Conservation (phyloP, 2,113 vertebrate species). For the Hystrix cristata region DNA sequence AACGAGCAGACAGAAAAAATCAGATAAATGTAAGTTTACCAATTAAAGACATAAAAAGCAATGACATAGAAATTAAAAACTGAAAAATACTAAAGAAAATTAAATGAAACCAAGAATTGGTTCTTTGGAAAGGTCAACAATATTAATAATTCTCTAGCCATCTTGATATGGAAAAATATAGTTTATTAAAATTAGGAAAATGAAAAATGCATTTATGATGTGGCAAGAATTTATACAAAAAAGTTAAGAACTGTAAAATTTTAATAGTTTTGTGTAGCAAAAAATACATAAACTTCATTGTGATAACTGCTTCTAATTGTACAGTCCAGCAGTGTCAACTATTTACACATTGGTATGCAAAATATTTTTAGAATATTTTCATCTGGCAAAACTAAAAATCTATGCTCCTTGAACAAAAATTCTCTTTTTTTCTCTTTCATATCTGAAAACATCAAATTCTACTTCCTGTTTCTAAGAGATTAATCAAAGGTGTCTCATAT, state of each 20-base stretch:
- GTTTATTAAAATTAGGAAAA: not conserved
- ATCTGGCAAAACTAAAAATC: conserved; percentile 1
- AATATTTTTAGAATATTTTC: not conserved
- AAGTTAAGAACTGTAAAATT: not conserved
- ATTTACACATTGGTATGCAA: not conserved
- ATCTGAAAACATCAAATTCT: not conserved
- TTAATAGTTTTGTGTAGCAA: too few relatives aligned
- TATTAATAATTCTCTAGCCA: not conserved
- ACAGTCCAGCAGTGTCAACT: not conserved
- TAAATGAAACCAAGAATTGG: not conserved
- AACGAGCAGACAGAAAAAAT: not conserved
- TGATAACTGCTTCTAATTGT: not conserved
- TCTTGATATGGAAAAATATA: not conserved
- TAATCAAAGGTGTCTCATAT: not conserved
- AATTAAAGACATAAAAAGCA: not conserved
- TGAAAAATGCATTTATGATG: not conserved
- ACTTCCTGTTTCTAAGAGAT: not conserved
- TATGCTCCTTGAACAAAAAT: not conserved
- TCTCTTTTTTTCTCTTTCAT: not conserved
- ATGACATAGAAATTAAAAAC: not conserved
- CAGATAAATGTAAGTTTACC: not conserved
- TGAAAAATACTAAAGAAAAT: not conserved
- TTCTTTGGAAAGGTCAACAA: not conserved
- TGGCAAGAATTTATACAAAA: not conserved
- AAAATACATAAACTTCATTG: not conserved